Evolutionary conservation across 2,797 vertebrate species (phyloP), one percentile per base, ranked within the genome.

Genomic region (Eidolon dupreanum): DNA sequence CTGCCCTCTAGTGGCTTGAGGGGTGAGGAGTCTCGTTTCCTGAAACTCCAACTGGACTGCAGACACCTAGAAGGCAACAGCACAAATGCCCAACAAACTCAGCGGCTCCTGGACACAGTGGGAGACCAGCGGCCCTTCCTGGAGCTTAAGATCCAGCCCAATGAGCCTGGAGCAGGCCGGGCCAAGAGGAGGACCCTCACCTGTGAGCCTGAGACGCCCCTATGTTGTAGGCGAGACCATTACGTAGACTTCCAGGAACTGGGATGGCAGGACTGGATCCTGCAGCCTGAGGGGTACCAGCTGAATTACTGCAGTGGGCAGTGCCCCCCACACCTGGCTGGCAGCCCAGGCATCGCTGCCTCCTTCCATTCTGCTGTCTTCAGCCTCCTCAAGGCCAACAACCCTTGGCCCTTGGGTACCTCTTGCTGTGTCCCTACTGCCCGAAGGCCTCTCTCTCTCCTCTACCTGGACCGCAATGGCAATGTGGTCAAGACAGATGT

Each of bases 241-340:
- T 99, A 99, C 93, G 98, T 99, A 77, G 99, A 99, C 97, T 99
- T 99, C 95, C 99, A 98, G 78, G 99, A 99, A 74, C 99, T 99
- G 94, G 99, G 99, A 88, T 99, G 99, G 99, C 98, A 98, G 43
- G 99, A 99, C 98, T 99, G 99, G 99, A 99, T 99, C 98, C 99
- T 99, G 53, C 99, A 99, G 28, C 99, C 99, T 0, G 99, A 99
- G 86, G 99, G 99, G 26, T 99, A 99, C 97, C 99, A 99, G 79
- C 99, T 99, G 98, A 99, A 99, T 97, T 99, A 99, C 89, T 99
- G 99, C 98, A 99, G 99, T 97, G 99, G 99, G 6, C 99, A 99
- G 98, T 99, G 99, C 82, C 99, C 99, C 3, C 99, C 99, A 2
- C 99, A 99, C 92, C 98, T 99, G 96, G 98, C 99, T 0, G 99